Conservation (phyloP, 2,113 vertebrate species). For the Tringa solitaria region DNA sequence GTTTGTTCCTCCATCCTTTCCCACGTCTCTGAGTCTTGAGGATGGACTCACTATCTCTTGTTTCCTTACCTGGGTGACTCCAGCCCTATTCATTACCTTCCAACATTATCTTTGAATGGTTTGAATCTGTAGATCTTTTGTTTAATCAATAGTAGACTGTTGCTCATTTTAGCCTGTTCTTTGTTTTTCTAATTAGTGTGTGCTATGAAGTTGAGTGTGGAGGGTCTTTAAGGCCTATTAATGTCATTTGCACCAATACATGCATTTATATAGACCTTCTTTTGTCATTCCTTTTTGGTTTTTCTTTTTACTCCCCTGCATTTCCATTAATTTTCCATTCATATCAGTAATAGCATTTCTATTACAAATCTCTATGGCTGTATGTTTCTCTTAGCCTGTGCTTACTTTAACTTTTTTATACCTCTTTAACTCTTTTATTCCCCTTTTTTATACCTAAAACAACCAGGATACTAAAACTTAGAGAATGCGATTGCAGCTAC, state of each 20-base stretch:
- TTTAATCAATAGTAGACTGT: background rate
- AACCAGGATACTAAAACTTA: background rate
- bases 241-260: background rate
- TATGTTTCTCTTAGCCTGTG: background rate
- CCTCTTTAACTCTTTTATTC: background rate
- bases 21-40: background rate
- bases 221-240: background rate
- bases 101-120: background rate
- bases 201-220: background rate
- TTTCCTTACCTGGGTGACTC: background rate
- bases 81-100: background rate
- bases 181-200: background rate
- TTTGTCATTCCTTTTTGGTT: background rate
- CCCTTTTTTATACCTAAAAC: background rate
- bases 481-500: background rate
- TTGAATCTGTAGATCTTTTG: background rate
- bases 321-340: background rate
- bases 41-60: background rate
- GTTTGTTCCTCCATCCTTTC: background rate
- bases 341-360: background rate
- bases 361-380: background rate
- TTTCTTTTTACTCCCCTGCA: background rate
- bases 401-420: background rate
- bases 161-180: fast-evolving
- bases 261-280: background rate